Conservation (phyloP, 2,797 vertebrate genomes). For the Paramormyrops hopkinsi region DNA sequence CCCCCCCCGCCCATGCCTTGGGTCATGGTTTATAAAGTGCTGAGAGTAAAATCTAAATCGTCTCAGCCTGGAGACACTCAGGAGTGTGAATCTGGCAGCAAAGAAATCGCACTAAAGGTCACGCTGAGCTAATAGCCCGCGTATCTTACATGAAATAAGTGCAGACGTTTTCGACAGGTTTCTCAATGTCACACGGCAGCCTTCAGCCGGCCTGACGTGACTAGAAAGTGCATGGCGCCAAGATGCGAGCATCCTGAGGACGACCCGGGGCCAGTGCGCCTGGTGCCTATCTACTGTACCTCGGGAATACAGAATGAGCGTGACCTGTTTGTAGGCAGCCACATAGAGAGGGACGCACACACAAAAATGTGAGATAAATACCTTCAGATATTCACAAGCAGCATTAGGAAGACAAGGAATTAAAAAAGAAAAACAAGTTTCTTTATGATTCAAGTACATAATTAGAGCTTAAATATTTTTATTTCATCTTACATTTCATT, state of each 20-base stretch:
- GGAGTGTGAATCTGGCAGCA: constrained; percentile 47
- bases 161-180: constrained; percentile 59
- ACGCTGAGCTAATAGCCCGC: constrained; percentile 58
- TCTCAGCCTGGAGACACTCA: constrained; percentile 24
- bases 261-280: constrained; percentile 15
- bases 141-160: constrained; percentile 59
- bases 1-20: not conserved
- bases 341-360: constrained; percentile 10
- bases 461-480: not conserved
- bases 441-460: not conserved
- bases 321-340: not conserved
- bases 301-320: not conserved
- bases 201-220: constrained; percentile 47
- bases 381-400: constrained; percentile 39
- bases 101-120: constrained; percentile 61
- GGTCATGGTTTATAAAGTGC: not conserved
- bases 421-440: not conserved
- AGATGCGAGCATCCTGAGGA: not conserved
- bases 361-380: constrained; percentile 16
- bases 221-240: constrained; percentile 44
- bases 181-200: constrained; percentile 46
- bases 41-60: constrained; percentile 31
- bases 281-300: constrained; percentile 9
- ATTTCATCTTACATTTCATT: not conserved
- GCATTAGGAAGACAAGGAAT: constrained; percentile 53